These are phyloP conservation scores for Sphyrna mokarran DNA, from an alignment of 2,113 vertebrate species.

Conservation along the genomic window DNA sequence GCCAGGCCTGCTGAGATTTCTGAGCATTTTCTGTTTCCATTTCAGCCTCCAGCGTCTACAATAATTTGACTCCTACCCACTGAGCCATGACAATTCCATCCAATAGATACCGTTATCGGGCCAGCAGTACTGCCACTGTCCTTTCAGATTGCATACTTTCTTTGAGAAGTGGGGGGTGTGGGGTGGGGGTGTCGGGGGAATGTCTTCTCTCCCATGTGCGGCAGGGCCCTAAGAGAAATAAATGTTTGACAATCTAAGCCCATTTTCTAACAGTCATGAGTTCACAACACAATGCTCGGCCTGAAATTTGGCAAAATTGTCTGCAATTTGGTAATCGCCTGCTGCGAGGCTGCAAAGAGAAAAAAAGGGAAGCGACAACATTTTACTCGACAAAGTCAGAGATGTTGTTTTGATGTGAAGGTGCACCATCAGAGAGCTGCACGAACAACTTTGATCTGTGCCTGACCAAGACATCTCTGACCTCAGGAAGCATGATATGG, in stretches of 20 bases:
- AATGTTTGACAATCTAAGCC: slow-evolving; percentile 30
- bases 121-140: background rate
- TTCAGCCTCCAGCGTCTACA: too few relatives aligned
- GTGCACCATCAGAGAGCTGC: background rate
- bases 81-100: background rate
- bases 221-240: background rate
- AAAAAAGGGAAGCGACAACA: background rate
- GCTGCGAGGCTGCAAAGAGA: background rate
- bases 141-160: background rate
- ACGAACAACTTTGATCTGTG: background rate
- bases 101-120: too few relatives aligned
- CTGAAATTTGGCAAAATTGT: slow-evolving; percentile 34
- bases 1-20: too few relatives aligned
- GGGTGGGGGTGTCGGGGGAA: too few relatives aligned
- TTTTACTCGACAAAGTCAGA: background rate
- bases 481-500: background rate
- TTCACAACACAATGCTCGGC: slow-evolving; percentile 27
- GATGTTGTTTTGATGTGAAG: background rate
- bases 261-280: slow-evolving; percentile 18
- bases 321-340: slow-evolving; percentile 31
- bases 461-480: background rate
- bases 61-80: background rate
- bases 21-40: too few relatives aligned
- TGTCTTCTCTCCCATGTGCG: background rate
- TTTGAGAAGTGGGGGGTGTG: too few relatives aligned